A percentile compares a stretch with the other conserved stretches of the same genome.
Evolutionary conservation across 2,888 invertebrate genomes (phyloP).

Genomic region (Polydrusus tereticollis): DNA sequence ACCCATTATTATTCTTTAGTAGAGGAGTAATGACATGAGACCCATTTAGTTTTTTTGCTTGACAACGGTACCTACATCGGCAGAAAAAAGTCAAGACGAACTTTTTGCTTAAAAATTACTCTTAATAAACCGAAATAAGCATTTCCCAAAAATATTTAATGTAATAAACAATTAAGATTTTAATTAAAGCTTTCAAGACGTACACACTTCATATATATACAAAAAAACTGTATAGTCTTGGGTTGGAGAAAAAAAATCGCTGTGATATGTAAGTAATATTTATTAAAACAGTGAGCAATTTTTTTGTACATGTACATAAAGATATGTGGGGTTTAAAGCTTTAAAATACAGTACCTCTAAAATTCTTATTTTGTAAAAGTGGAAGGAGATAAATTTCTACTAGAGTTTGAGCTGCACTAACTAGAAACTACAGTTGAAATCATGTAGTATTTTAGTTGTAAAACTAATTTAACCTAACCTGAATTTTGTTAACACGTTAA

Average conservation of each 20-base stretch:
- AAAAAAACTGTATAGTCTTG: not conserved
- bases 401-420: not conserved
- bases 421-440: not conserved
- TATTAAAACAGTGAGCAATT: conserved; percentile 52
- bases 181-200: too few species aligned
- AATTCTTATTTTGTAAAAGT: not conserved
- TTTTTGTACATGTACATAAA: conserved; percentile 46
- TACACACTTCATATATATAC: too few species aligned
- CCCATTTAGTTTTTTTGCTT: too few species aligned
- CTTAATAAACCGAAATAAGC: too few species aligned
- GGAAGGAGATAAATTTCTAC: not conserved
- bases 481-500: not conserved
- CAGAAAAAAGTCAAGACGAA: too few species aligned
- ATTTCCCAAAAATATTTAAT: too few species aligned
- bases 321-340: conserved; percentile 48
- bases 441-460: not conserved
- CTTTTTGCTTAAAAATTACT: too few species aligned
- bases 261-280: conserved; percentile 35
- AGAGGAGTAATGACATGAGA: too few species aligned
- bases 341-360: not conserved
- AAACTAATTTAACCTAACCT: not conserved
- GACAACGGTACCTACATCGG: too few species aligned
- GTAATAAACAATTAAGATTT: too few species aligned
- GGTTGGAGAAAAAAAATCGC: not conserved
- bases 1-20: too few species aligned